Evolutionary conservation across 2,113 vertebrate genomes (phyloP).

Genomic region (Dasyurus viverrinus): DNA sequence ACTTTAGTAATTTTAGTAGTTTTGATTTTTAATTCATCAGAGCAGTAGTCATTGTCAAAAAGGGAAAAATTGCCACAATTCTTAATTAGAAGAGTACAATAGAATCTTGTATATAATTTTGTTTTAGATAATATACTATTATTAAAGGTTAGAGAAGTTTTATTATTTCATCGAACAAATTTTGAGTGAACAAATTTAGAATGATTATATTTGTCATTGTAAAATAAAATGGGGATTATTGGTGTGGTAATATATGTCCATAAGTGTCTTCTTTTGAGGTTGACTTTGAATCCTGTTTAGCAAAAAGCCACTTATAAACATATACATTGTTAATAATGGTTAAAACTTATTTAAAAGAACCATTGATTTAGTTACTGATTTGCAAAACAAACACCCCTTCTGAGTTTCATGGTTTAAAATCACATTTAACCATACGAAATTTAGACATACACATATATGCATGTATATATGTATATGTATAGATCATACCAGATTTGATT

Average conservation of each 20-base stretch:
- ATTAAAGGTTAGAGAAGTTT: background rate
- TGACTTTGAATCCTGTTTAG: background rate
- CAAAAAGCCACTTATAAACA: background rate
- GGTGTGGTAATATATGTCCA: background rate
- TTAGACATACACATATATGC: background rate
- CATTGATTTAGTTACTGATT: constrained; percentile 9
- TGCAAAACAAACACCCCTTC: constrained; percentile 8
- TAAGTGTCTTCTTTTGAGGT: background rate
- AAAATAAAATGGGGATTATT: background rate
- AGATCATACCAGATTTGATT: background rate
- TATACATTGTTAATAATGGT: background rate
- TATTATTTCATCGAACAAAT: background rate
- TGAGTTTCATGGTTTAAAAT: constrained; percentile 8
- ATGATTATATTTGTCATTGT: constrained; percentile 8
- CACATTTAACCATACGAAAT: background rate
- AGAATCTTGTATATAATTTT: background rate
- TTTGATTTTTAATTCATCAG: background rate
- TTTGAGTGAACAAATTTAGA: constrained; percentile 32
- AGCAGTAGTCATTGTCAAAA: background rate
- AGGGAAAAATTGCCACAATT: background rate
- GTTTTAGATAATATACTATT: background rate
- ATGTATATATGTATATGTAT: background rate
- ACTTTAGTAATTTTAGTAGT: background rate
- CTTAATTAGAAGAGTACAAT: background rate
- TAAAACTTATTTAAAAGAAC: constrained; percentile 8